Evolutionary conservation across 2,797 vertebrate species (phyloP).

Genomic region (Lepus oiostolus): DNA sequence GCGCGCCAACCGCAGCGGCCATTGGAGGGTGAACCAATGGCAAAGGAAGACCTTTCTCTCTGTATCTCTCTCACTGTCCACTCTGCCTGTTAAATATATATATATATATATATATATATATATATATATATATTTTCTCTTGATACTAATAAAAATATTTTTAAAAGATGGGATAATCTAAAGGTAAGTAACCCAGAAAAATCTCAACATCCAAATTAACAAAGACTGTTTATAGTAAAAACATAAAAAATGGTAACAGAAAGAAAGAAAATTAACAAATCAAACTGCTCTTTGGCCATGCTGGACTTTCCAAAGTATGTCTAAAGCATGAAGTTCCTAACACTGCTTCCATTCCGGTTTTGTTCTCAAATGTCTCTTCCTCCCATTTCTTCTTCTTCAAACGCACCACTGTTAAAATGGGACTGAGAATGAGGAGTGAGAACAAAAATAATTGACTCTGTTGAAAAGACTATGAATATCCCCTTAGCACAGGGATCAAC

Average conservation of each 20-base stretch:
- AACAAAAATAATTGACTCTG: not conserved
- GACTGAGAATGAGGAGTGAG: not conserved
- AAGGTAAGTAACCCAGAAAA: conserved; percentile 1
- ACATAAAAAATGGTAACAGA: not conserved
- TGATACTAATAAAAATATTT: too few relatives aligned
- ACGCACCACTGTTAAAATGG: not conserved
- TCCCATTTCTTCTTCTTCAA: conserved; percentile 15
- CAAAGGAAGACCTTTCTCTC: too few relatives aligned
- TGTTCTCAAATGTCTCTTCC: not conserved
- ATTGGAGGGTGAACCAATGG: too few relatives aligned
- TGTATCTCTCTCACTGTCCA: too few relatives aligned
- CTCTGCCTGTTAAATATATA: too few relatives aligned
- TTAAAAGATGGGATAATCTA: not conserved
- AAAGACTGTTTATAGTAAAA: conserved; percentile 12
- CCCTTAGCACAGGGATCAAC: not conserved
- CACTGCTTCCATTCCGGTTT: not conserved
- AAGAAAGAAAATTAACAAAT: not conserved
- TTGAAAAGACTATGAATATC: not conserved
- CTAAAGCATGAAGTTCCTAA: not conserved
- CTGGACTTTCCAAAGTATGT: not conserved
- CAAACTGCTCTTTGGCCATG: not conserved
- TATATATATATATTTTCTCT: too few relatives aligned
- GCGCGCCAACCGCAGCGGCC: too few relatives aligned
- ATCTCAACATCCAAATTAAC: not conserved
- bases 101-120: too few relatives aligned